phyloP scores from a whole-genome alignment of 2,797 vertebrate genomes.

The Lates japonicus region DNA sequence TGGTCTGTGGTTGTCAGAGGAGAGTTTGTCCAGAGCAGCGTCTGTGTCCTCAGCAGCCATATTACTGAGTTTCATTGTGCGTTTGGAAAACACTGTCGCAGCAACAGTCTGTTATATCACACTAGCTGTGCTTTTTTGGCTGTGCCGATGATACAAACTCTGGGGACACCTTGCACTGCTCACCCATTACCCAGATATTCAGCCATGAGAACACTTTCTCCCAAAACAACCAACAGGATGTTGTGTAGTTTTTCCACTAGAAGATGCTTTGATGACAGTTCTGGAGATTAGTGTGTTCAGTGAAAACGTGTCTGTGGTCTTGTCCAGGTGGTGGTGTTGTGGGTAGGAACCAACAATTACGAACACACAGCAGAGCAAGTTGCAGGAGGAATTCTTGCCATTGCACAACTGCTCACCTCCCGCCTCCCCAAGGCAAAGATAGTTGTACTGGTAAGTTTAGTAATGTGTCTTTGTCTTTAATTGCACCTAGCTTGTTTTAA shows the following conservation, averaged over 20 bases:
- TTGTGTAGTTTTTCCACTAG: not conserved
- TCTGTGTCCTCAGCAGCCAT: not conserved
- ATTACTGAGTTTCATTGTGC: not conserved
- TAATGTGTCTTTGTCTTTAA: not conserved
- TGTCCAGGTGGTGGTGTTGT: constrained; percentile 94
- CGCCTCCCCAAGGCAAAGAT: constrained; percentile 93
- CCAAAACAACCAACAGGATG: not conserved
- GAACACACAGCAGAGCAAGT: constrained; percentile 95
- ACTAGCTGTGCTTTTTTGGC: not conserved
- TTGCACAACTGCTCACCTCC: constrained; percentile 90
- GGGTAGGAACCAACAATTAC: constrained; percentile 98
- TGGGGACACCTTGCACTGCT: not conserved
- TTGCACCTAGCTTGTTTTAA: constrained; percentile 1
- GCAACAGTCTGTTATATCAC: not conserved
- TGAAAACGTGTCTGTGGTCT: constrained; percentile 38
- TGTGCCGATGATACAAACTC: not conserved
- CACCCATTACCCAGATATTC: not conserved
- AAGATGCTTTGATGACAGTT: not conserved
- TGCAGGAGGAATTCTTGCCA: constrained; percentile 93
- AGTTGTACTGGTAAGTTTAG: constrained; percentile 92
- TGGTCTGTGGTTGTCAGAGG: not conserved
- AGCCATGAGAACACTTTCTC: not conserved
- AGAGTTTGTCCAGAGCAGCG: not conserved
- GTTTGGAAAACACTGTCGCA: not conserved
- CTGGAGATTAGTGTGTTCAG: not conserved